phyloP scores from a whole-genome alignment of 2,113 vertebrate genomes.

The Tympanuchus pallidicinctus region DNA sequence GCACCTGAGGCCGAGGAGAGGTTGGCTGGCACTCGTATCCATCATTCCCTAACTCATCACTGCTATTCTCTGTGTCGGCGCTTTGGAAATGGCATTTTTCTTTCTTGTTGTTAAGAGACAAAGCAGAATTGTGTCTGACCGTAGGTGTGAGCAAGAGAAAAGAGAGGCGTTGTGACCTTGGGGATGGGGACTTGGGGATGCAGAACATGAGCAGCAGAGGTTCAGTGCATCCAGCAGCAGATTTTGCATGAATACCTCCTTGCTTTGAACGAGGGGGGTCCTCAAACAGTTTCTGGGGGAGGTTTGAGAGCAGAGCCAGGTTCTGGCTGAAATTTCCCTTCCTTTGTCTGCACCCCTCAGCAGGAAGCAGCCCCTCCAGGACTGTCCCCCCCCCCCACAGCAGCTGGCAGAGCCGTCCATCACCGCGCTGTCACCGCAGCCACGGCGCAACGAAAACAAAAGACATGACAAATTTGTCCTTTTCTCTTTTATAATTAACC shows the following conservation, averaged over 20 bases:
- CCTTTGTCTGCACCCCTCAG: background rate
- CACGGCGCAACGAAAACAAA: slow-evolving; percentile 79
- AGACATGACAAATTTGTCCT: slow-evolving; percentile 85
- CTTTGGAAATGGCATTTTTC: background rate
- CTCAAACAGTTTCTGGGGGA: rapidly evolving
- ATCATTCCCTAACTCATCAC: background rate
- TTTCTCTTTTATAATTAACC: slow-evolving; percentile 85
- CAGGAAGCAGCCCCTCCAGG: background rate
- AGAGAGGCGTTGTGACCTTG: rapidly evolving
- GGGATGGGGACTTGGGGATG: background rate
- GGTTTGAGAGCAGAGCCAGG: rapidly evolving
- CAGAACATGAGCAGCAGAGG: rapidly evolving
- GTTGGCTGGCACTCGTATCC: background rate
- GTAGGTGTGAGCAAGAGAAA: background rate
- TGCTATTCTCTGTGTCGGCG: background rate
- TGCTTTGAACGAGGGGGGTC: rapidly evolving
- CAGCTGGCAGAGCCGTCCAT: slow-evolving; percentile 77
- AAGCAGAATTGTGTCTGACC: rapidly evolving
- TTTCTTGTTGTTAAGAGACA: background rate
- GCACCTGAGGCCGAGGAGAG: background rate
- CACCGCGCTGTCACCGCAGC: slow-evolving; percentile 70
- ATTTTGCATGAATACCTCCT: rapidly evolving
- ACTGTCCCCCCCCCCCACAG: background rate
- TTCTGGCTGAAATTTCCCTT: background rate
- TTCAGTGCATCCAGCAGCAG: rapidly evolving